Evolutionary conservation across 2,113 vertebrate genomes (phyloP), one percentile per base, ranked within the genome.

Genomic region (Neolamprologus sp.): DNA sequence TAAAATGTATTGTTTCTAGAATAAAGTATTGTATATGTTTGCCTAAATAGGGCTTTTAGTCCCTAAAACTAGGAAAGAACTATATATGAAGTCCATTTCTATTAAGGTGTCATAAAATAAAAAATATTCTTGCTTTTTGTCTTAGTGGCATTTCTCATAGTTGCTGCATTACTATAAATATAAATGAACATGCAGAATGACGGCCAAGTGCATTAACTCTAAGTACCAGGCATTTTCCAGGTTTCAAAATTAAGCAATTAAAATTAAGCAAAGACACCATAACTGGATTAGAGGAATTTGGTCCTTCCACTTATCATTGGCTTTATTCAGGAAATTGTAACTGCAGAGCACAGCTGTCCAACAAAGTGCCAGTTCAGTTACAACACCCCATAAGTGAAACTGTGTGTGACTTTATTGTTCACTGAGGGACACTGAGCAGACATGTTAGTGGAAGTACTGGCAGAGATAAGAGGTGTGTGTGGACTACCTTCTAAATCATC

Each of bases 401-500:
- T 49, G 9, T 78, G 42, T 75, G 65, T 42, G 71, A 75, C 23
- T 73, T 12, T 5, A 45, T 42, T 16, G 9, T n/a, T 73, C 54
- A 82, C 11, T 12, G 8, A 81, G 80, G 37, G 13, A 19, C n/a
- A 33, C 37, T 3, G 5, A 88, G 40, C 45, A 78, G 21, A 21
- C 33, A 23, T 81, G 60, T 49, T 13, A 89, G 60, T 31, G 26
- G 21, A 28, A 35, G 28, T 10, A 23, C 8, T 14, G 16, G 12
- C 11, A 42, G 21, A 65, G 4, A 87, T 28, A 19, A 75, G 23
- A 28, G 71, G 23, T 78, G 71, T 78, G 71, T 47, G 45, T 10
- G 51, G 10, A 63, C 17, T 98, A 99, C 99, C 99, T 98, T 99
- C 99, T 93, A 99, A 95, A 88, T 99, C 99, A 88, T 99, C 99